These are phyloP conservation scores for Tenrec ecaudatus DNA, from an alignment of 2,113 vertebrate genomes.

Conservation along the genomic window DNA sequence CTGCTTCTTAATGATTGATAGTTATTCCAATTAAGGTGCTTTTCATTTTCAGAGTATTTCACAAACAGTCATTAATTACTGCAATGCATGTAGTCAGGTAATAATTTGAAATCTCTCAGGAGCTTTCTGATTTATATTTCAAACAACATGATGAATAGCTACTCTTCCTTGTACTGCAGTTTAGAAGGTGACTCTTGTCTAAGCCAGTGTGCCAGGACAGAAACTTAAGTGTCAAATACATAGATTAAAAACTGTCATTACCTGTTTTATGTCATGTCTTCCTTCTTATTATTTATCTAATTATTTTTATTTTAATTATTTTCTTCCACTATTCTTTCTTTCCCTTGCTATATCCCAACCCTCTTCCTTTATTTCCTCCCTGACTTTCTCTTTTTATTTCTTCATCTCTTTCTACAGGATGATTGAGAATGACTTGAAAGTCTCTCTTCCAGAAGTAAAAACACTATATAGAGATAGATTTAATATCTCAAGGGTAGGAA, in stretches of 20 bases:
- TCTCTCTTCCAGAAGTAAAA: not conserved
- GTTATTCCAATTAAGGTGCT: constrained; percentile 53
- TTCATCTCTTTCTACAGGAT: not conserved
- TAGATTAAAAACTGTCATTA: not conserved
- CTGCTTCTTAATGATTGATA: constrained; percentile 52
- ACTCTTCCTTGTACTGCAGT: not conserved
- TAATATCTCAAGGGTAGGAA: not conserved
- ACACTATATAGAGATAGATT: not conserved
- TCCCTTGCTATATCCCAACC: no score
- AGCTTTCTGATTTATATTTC: constrained; percentile 54
- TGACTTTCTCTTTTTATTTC: accelerated
- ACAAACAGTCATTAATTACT: constrained; percentile 71
- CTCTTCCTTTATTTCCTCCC: no score
- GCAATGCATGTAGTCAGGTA: constrained; percentile 50
- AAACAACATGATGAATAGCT: constrained; percentile 59
- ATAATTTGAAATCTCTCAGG: constrained; percentile 54
- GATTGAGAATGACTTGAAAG: not conserved
- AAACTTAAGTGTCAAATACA: not conserved
- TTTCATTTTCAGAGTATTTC: constrained; percentile 65
- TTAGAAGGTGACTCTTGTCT: constrained; percentile 55
- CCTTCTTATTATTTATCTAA: not conserved
- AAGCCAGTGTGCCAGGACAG: not conserved
- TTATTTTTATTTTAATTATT: no score
- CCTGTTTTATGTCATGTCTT: not conserved
- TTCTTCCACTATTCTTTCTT: not conserved